Conservation (phyloP, 2,797 vertebrate genomes). For the Clarias platycephalus region DNA sequence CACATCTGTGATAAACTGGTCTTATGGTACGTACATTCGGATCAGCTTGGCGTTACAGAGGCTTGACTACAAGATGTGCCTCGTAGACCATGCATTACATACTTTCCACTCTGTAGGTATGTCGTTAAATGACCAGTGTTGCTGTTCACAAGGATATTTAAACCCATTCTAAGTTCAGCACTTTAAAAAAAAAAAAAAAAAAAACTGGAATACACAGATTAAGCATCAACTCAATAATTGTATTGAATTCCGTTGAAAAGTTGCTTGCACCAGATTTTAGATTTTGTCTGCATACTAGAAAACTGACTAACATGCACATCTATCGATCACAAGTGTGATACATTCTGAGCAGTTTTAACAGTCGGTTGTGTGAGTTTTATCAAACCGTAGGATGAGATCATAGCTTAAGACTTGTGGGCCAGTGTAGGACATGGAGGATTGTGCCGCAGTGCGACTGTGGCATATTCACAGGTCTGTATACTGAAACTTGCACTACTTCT, state of each 20-base stretch:
- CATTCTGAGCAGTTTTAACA: conserved; percentile 43
- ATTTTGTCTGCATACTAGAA: background rate
- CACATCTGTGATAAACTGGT: background rate
- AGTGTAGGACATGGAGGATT: conserved; percentile 48
- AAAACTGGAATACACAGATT: conserved; percentile 1
- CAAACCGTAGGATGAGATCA: conserved; percentile 32
- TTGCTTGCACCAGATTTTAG: conserved; percentile 17
- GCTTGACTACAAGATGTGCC: background rate
- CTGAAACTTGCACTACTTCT: background rate
- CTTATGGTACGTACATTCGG: background rate
- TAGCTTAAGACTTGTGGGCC: conserved; percentile 58
- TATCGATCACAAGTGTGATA: background rate
- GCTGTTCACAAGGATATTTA: background rate
- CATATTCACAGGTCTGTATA: conserved; percentile 22
- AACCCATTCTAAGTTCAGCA: conserved; percentile 1
- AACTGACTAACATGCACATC: conserved; percentile 30
- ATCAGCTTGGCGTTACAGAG: background rate
- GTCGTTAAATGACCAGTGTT: background rate
- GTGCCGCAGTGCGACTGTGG: conserved; percentile 11
- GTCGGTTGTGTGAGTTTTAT: conserved; percentile 17
- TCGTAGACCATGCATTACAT: conserved; percentile 10
- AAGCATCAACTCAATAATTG: background rate
- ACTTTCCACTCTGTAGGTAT: background rate
- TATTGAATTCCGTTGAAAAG: background rate
- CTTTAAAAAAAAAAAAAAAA: background rate